Evolutionary conservation across 2,888 invertebrate species (phyloP), one percentile per base, ranked within the genome.

Genomic region (Drosophila atroscutellata): DNA sequence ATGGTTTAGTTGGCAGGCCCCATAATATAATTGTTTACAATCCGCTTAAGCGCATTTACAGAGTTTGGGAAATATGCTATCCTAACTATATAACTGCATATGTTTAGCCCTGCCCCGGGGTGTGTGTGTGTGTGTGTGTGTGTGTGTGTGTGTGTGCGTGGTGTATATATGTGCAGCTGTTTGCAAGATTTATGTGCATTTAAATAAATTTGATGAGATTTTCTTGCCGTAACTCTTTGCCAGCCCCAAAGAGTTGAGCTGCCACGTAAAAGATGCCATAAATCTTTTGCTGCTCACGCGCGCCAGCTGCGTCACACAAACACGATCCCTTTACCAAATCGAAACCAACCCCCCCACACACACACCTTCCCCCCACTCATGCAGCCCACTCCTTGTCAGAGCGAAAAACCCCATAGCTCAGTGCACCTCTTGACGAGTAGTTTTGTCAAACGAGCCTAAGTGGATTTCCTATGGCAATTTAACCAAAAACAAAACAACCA

Each of bases 161-260:
- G 45, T 24, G 39, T 58, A n/a, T 18, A 32, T 64, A 59, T 78
- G 59, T 66, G 77, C 78, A 79, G 79, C 79, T 74, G 77, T 58
- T 67, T 57, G 71, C 75, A 72, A 86, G 85, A 86, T 86, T 86
- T 86, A 86, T 86, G 85, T 81, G 86, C 87, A 81, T 89, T 89
- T 86, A 86, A 86, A 86, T 86, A 86, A 89, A 86, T 89, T 89
- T 86, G 85, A 86, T 86, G 85, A 83, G 84, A 86, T 86, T 83
- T 83, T 75, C 65, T 66, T 73, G 69, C 68, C 79, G 79, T 78
- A 76, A 81, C 79, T 81, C 78, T 70, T 74, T 39, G 54, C 36
- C 26, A 26, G 50, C 18, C 28, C 55, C 37, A 63, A 80, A 68
- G 78, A 76, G 80, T 79, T 82, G 73, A 78, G 74, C 80, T 85